These are phyloP conservation scores for Steinernema carpocapsae DNA, from an alignment of 2,888 invertebrate genomes.

Conservation along the genomic window DNA sequence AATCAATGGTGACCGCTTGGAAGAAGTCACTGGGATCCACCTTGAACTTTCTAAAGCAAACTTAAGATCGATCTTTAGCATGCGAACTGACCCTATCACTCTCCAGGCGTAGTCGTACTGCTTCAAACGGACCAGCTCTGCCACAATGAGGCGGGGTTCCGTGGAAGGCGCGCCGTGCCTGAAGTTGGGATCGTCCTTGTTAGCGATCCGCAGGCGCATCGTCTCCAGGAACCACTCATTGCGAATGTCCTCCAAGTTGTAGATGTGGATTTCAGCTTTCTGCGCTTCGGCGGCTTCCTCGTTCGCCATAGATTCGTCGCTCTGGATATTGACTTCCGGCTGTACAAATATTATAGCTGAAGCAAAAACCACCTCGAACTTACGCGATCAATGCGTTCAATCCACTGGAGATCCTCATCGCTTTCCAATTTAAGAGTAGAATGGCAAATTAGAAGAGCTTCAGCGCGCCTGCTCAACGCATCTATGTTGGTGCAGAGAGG, in stretches of 20 bases:
- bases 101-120: not conserved
- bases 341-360: not conserved
- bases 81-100: slow-evolving; percentile 3
- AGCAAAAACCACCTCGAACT: no score
- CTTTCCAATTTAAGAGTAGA: not conserved
- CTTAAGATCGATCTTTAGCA: not conserved
- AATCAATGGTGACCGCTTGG: not conserved
- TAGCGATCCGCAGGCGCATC: not conserved
- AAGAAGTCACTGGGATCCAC: not conserved
- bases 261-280: not conserved
- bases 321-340: not conserved
- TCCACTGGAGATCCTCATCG: not conserved
- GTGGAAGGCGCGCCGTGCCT: not conserved
- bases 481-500: not conserved
- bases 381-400: not conserved
- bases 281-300: no score
- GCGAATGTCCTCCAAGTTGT: not conserved
- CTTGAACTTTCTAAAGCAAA: not conserved
- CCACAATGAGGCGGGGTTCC: not conserved
- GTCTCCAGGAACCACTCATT: slow-evolving; percentile 14
- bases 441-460: not conserved
- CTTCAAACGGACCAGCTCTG: not conserved
- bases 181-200: not conserved
- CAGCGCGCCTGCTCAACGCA: not conserved
- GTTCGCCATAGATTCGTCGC: no score